Evolutionary conservation across 35 echinoderm and acorn worm species (phyloP).

Genomic region (Patiria miniata): DNA sequence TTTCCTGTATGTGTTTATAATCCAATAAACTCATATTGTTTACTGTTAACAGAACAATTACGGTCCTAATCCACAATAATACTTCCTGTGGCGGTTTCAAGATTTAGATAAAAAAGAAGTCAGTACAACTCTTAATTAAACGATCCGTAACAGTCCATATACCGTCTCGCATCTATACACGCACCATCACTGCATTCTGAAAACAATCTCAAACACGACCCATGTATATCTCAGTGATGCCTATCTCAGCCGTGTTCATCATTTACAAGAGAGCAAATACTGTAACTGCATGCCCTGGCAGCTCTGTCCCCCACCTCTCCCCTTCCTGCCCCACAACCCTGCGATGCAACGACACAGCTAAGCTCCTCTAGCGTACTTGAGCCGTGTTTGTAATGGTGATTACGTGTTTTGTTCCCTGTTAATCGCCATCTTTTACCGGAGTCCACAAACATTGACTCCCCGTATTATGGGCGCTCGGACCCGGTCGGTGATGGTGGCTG

Average conservation of each 20-base stretch:
- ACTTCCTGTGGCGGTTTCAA: too few relatives aligned
- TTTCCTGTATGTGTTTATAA: too few relatives aligned
- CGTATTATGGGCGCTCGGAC: constrained; percentile 24
- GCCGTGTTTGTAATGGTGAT: constrained; percentile 30
- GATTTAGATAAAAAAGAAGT: too few relatives aligned
- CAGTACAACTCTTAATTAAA: too few relatives aligned
- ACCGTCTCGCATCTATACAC: too few relatives aligned
- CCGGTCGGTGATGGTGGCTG: neutral
- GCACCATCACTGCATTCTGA: too few relatives aligned
- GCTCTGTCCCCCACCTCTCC: too few relatives aligned
- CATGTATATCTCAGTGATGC: neutral
- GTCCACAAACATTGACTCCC: constrained; percentile 23
- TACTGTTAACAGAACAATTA: too few relatives aligned
- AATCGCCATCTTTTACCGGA: constrained; percentile 28
- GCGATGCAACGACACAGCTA: constrained; percentile 1
- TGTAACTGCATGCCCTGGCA: too few relatives aligned
- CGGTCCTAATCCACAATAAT: too few relatives aligned
- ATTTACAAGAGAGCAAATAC: constrained; percentile 26
- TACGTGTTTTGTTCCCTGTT: constrained; percentile 10
- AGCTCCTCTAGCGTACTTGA: constrained; percentile 17
- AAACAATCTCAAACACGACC: constrained; percentile 12
- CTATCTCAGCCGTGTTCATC: neutral
- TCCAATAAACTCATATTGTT: too few relatives aligned
- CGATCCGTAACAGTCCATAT: too few relatives aligned
- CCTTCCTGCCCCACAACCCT: neutral